Evolutionary conservation across 2,797 vertebrate genomes (phyloP).

Genomic region (Muscicapa comitata): DNA sequence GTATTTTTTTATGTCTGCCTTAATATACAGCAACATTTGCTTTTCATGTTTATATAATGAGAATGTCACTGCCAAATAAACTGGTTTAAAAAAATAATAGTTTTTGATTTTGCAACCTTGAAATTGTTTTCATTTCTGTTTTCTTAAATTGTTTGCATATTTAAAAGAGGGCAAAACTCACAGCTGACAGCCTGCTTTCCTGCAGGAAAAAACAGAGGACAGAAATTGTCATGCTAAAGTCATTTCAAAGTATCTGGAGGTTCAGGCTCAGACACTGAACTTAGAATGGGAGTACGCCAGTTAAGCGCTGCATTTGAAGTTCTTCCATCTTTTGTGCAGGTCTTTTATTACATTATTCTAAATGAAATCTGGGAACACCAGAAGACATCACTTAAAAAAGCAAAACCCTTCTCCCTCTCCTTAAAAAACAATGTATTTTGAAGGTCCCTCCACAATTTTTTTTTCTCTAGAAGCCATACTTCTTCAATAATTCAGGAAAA

Average conservation of each 20-base stretch:
- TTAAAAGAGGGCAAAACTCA: neutral
- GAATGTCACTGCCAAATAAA: neutral
- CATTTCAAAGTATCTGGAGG: neutral
- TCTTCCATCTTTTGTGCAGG: neutral
- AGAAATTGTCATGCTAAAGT: neutral
- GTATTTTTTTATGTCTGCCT: neutral
- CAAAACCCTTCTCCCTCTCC: neutral
- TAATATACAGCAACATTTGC: neutral
- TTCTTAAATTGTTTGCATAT: neutral
- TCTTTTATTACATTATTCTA: neutral
- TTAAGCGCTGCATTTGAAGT: neutral
- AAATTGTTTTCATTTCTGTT: neutral
- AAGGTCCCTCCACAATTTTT: conserved; percentile 59
- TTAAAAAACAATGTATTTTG: neutral
- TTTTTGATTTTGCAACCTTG: conserved; percentile 8
- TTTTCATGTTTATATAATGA: conserved; percentile 28
- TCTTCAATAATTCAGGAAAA: conserved; percentile 89
- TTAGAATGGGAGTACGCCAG: neutral
- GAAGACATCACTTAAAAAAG: neutral
- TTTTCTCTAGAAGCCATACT: conserved; percentile 67
- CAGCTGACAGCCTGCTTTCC: neutral
- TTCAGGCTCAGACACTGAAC: neutral
- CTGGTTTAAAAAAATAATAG: neutral
- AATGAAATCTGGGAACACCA: neutral
- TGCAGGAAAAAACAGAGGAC: neutral